Base-by-base conservation (phyloP, 2,113 vertebrate genomes). In the Scomber colias region DNA sequence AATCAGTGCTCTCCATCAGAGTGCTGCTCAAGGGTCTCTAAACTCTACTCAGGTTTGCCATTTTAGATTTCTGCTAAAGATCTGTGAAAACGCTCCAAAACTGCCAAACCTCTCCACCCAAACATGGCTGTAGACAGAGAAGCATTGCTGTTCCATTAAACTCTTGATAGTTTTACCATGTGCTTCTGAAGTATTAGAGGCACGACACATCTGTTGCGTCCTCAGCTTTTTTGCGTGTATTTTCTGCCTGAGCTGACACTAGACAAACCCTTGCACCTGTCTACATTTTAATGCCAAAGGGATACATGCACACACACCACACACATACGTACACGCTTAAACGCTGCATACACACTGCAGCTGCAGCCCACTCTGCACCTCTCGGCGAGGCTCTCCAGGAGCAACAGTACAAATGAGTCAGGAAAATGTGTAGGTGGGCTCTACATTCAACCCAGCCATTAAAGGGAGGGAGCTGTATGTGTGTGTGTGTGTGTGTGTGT, bases 371-470 rank as follows among this genome's bases (percentile, higher is more conserved):
- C 88, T 87, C 75, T 77, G 78, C 86, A 75, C 72, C 78, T 90
- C 70, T 81, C 51, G 46, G 75, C 31, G 17, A 19, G 45, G 83
- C 79, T 82, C 82, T 81, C 74, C 76, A 86, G 82, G 81, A 89
- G 84, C 85, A 82, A 69, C 74, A 79, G 88, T 57, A 86, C 89
- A 81, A 88, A 90, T 84, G 83, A 93, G 82, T 90, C 91, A 92
- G 84, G 71, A 70, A 82, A 90, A 88, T 82, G 86, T 92, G 92
- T 93, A 90, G 93, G 92, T 90, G 93, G 92, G 90, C 88, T 90
- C 87, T 86, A 92, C 88, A 91, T 93, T 82, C 87, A 90, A 90
- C 87, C 86, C 75, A 76, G 71, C 89, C 88, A 86, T 89, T 91
- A 88, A 79, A 77, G 50, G 64, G 30, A 45, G 44, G 62, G 1